phyloP scores from a whole-genome alignment of 2,113 vertebrate species.

The Corvus hawaiiensis region DNA sequence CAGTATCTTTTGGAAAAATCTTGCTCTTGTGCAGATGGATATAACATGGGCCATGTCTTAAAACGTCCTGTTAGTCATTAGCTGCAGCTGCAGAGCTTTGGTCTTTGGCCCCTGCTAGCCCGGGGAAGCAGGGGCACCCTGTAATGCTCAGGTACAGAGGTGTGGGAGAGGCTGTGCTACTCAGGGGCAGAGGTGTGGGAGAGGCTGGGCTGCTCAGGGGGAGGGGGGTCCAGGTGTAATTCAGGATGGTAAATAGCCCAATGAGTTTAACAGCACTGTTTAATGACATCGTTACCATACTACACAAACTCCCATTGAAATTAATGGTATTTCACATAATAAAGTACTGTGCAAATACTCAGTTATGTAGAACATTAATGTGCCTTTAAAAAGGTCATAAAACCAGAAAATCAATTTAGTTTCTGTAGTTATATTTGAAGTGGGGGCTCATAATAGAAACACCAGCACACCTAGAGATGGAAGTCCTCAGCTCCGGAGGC shows the following conservation, averaged over 20 bases:
- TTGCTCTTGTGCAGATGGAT: not conserved
- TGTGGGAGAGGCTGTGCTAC: not conserved
- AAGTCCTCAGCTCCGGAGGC: not conserved
- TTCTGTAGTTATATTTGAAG: slow-evolving; percentile 20
- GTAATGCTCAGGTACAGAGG: not conserved
- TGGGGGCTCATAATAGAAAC: not conserved
- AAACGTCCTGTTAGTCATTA: not conserved
- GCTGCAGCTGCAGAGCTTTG: not conserved
- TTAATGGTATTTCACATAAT: slow-evolving; percentile 59
- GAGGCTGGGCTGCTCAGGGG: not conserved
- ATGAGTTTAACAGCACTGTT: slow-evolving; percentile 41
- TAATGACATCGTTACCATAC: slow-evolving; percentile 46
- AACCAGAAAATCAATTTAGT: not conserved
- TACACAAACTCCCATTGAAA: slow-evolving; percentile 51
- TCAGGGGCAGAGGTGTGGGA: not conserved
- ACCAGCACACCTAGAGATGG: not conserved
- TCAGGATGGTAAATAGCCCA: slow-evolving; percentile 5
- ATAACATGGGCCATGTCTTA: not conserved
- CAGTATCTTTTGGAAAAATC: not conserved
- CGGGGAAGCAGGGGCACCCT: not conserved
- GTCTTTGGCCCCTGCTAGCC: not conserved
- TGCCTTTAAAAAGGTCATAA: slow-evolving; percentile 41
- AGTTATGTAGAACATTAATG: slow-evolving; percentile 29
- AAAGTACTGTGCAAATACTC: slow-evolving; percentile 44
- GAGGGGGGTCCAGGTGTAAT: not conserved